Conservation (phyloP, 2,888 invertebrate genomes). For the Pristionchus japonicus region DNA sequence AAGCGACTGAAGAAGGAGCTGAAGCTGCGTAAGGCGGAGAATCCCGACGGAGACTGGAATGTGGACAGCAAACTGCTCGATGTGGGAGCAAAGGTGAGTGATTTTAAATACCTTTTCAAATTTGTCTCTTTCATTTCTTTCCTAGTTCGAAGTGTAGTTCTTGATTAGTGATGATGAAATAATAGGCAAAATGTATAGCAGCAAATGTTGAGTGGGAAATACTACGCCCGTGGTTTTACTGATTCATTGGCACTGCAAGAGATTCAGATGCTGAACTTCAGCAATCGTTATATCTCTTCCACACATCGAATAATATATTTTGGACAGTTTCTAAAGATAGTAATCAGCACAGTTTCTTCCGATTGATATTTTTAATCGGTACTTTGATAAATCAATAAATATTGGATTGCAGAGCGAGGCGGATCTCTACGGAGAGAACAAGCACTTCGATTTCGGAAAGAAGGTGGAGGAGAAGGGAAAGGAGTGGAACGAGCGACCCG, state of each 20-base stretch:
- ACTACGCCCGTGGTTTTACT: no score
- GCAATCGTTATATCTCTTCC: not conserved
- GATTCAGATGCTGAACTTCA: not conserved
- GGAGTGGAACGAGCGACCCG: slow-evolving; percentile 70
- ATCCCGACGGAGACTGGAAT: slow-evolving; percentile 68
- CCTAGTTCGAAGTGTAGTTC: not conserved
- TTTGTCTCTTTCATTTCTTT: not conserved
- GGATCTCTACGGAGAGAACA: slow-evolving; percentile 71
- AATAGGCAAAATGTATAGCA: no score
- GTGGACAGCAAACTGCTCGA: slow-evolving; percentile 59
- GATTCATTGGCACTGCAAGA: no score
- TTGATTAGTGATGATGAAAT: no score
- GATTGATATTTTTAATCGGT: no score
- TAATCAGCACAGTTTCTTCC: no score
- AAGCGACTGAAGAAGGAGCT: slow-evolving; percentile 61
- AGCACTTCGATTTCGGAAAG: slow-evolving; percentile 73
- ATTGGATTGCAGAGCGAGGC: slow-evolving; percentile 62
- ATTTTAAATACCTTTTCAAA: not conserved
- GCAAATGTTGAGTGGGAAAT: no score
- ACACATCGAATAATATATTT: no score
- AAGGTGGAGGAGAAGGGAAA: slow-evolving; percentile 62
- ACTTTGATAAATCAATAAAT: no score
- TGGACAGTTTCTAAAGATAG: no score
- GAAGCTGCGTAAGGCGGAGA: slow-evolving; percentile 54
- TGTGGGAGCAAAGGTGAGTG: slow-evolving; percentile 50